Base-by-base conservation (phyloP, 2,113 vertebrate genomes). In the Catagonus wagneri region DNA sequence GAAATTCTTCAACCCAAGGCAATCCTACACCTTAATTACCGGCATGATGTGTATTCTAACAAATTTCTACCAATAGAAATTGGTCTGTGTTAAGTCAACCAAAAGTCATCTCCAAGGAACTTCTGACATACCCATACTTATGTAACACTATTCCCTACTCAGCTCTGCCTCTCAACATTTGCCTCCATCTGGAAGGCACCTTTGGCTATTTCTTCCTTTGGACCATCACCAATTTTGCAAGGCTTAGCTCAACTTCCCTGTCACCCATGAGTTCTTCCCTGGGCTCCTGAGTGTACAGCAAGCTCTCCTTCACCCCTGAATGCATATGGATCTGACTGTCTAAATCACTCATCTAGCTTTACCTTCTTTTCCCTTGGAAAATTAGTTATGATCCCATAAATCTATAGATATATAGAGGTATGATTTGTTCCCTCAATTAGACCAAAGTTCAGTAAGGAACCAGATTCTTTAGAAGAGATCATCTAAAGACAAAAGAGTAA, bases 1-100 rank as follows among this genome's bases (percentile, higher is more conserved):
- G 17, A 95, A 96, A 60, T 88, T 90, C 56, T 90, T 84, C 61
- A 90, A 94, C 13, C 20, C 79, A 83, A 27, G 6, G 20, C 17
- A 84, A 66, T 71, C 50, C 7, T 83, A 76, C 4, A 72, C 20
- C 34, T 83, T 79, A 58, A 90, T 76, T 60, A 32, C 29, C 39
- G 79, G 52, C 22, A 68, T 71, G 17, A 52, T 29, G 1, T 39
- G 6, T n/a, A 60, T 32, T 61, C 66, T 94, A 63, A 91, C 32
- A 72, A 84, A 88, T 63, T 75, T 92, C n/a, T 92, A 56, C 54
- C 83, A 88, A 60, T 27, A 74, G 7, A 94, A 79, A 83, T 75
- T 66, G 16, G 54, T 44, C 89, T 94, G 56, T 12, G 3, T 32
- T 84, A 19, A 89, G 7, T 75, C 56, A 89, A 68, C 54, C 23